Percentiles rank a stretch among this genome's conserved stretches.
Evolutionary conservation across 2,113 vertebrate species (phyloP).

Genomic region (Prinia subflava): DNA sequence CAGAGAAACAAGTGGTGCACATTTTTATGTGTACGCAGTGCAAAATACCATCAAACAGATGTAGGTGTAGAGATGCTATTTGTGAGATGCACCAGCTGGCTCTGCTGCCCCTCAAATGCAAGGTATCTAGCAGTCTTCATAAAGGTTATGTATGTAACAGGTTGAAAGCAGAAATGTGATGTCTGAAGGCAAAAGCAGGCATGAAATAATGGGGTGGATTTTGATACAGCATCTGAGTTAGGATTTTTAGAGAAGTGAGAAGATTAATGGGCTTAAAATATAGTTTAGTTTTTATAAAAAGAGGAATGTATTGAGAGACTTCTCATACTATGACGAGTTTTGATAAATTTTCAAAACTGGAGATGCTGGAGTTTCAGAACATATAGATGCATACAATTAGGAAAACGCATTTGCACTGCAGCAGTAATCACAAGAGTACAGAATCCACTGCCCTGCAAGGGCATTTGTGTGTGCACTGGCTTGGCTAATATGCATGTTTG

Average conservation of each 20-base stretch:
- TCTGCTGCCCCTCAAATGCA: slow-evolving; percentile 14
- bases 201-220: background rate
- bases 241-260: background rate
- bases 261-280: background rate
- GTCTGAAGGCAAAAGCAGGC: slow-evolving; percentile 2
- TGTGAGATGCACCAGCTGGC: slow-evolving; percentile 30
- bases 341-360: background rate
- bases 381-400: background rate
- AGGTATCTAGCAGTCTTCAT: background rate
- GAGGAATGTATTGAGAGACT: background rate
- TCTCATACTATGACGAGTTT: background rate
- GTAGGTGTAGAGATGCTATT: slow-evolving; percentile 54
- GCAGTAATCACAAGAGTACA: background rate
- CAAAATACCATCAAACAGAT: slow-evolving; percentile 36
- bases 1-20: background rate
- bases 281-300: background rate
- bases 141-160: slow-evolving; percentile 13
- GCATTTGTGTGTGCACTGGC: background rate
- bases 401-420: background rate
- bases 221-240: background rate
- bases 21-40: background rate
- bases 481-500: background rate
- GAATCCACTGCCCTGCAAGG: background rate
- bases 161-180: slow-evolving; percentile 24
- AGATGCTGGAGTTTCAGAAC: background rate